Evolutionary conservation across 2,797 vertebrate genomes (phyloP).

Genomic region (Lacerta agilis): DNA sequence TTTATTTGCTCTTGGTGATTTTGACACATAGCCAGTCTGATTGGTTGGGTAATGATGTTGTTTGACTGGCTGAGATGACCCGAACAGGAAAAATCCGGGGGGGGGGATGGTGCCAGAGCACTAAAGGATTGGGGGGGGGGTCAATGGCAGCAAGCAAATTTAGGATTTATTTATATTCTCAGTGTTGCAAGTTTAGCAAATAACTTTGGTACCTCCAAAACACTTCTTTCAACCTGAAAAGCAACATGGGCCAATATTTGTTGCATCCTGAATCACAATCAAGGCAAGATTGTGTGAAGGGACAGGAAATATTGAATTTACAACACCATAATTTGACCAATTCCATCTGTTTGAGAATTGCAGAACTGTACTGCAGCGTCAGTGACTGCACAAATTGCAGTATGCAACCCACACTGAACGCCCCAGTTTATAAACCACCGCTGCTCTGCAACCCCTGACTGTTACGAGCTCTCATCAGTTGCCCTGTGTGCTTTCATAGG

Average conservation of each 20-base stretch:
- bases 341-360: not conserved
- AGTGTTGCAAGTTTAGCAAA: not conserved
- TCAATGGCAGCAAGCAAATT: not conserved
- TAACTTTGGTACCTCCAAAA: not conserved
- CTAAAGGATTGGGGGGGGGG: not conserved
- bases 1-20: not conserved
- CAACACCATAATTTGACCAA: not conserved
- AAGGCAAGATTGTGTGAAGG: not conserved
- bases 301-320: not conserved
- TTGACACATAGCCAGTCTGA: not conserved
- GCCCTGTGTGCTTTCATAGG: not conserved
- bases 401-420: not conserved
- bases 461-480: not conserved
- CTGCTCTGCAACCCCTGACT: not conserved
- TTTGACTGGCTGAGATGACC: not conserved
- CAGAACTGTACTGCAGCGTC: no score
- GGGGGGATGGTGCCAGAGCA: not conserved
- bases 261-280: not conserved
- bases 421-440: not conserved
- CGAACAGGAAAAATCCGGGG: not conserved
- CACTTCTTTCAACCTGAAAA: not conserved
- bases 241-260: not conserved
- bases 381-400: not conserved
- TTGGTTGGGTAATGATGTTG: not conserved
- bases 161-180: no score